phyloP scores from a whole-genome alignment of 2,888 invertebrate species.

The Stegophylla sp. region DNA sequence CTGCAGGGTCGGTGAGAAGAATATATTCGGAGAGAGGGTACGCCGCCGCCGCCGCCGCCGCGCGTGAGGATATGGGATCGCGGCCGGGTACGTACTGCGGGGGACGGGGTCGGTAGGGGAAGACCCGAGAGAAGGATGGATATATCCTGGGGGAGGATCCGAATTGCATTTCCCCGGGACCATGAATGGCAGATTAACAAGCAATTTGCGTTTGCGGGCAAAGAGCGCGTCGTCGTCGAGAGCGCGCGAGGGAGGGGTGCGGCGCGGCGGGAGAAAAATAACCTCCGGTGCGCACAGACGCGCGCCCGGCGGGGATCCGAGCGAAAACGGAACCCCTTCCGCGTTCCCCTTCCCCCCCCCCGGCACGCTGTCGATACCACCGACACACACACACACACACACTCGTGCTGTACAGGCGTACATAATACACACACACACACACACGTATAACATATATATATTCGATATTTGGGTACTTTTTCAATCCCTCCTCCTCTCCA shows the following conservation, averaged over 20 bases:
- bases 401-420: no score
- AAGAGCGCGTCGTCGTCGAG: constrained; percentile 28
- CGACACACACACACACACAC: constrained; percentile 4
- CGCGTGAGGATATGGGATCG: neutral
- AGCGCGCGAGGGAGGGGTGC: neutral
- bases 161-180: constrained; percentile 57
- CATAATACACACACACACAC: no score
- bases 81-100: neutral
- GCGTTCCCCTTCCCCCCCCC: neutral
- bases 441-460: neutral
- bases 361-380: neutral
- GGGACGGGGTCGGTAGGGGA: constrained; percentile 9
- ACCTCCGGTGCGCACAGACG: constrained; percentile 52
- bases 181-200: constrained; percentile 59
- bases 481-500: neutral
- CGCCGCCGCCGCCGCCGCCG: no score
- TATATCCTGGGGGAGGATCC: constrained; percentile 59
- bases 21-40: neutral
- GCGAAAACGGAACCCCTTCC: constrained; percentile 28
- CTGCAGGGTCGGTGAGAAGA: neutral
- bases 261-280: constrained; percentile 41
- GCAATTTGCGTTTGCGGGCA: constrained; percentile 60
- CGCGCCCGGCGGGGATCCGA: constrained; percentile 41
- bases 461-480: neutral
- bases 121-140: constrained; percentile 37